Evolutionary conservation across 2,888 invertebrate species (phyloP), one percentile per base, ranked within the genome.

Genomic region (Druceiella hillmani): DNA sequence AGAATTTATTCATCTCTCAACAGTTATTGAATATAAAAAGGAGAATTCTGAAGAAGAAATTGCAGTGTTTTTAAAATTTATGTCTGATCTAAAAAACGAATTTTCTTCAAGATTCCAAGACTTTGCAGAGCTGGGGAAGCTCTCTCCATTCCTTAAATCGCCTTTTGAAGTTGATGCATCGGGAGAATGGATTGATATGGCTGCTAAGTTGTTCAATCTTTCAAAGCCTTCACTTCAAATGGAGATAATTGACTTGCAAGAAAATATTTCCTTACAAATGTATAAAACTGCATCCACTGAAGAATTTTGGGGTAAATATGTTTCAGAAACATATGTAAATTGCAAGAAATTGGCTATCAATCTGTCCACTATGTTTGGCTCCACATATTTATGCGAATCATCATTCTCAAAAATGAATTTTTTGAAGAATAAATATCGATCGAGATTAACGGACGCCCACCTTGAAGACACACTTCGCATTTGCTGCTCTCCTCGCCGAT

Each of bases 121-220:
- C 45, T 46, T 45, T 44, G 42, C 48, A 44, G 48, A 49, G 51
- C 38, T 50, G 38, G 43, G 46, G 41, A 47, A 50, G 43, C 46
- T 40, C 40, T 46, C 40, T 37, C 44, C 33, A 41, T 44, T 17
- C 44, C 40, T 52, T 50, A 53, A 51, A 45, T 52, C 52, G 48
- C 42, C 46, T 43, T 45, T 51, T 47, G 49, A 47, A 46, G 43
- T 47, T 45, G 36, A 45, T 40, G 46, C 32, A n/a, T n/a, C n/a
- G n/a, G n/a, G n/a, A n/a, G n/a, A n/a, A n/a, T n/a, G n/a, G n/a
- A n/a, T n/a, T n/a, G n/a, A n/a, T n/a, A n/a, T n/a, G n/a, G 50
- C 51, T 49, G 51, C 47, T 24, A 52, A 51, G 47, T 48, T 53
- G 40, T 53, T 48, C 31, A 47, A 44, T 45, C 46, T 50, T 30